phyloP scores from a whole-genome alignment of 2,888 invertebrate genomes.

The Dendrolimus pini region DNA sequence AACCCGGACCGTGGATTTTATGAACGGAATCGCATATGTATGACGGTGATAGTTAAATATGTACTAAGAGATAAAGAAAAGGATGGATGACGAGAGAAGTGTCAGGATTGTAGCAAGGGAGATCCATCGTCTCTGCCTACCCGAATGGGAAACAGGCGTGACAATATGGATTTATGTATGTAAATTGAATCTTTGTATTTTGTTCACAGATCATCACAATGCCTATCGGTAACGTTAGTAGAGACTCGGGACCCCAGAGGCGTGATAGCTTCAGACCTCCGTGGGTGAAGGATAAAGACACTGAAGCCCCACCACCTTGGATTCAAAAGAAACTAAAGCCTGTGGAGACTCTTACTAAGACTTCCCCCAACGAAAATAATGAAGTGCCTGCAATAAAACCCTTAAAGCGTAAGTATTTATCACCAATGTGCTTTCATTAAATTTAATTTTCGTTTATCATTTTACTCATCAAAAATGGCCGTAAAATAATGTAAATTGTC shows the following conservation, averaged over 20 bases:
- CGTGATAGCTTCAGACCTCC: conserved; percentile 84
- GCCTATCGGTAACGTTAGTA: conserved; percentile 70
- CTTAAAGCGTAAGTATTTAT: conserved; percentile 51
- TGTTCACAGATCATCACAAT: conserved; percentile 40
- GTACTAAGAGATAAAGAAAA: no score
- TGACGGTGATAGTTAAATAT: no score
- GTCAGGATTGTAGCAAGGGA: no score
- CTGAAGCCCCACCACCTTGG: conserved; percentile 79
- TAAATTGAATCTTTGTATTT: conserved; percentile 4
- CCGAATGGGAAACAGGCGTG: no score
- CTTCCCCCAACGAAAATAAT: conserved; percentile 27
- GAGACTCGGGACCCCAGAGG: conserved; percentile 65
- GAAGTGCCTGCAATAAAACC: conserved; percentile 31
- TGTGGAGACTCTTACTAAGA: conserved; percentile 40
- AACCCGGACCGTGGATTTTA: no score
- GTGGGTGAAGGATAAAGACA: conserved; percentile 83
- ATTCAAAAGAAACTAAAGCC: conserved; percentile 72
- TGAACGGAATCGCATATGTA: no score
- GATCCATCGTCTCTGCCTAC: no score
- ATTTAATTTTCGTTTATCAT: neutral
- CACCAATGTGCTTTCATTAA: neutral
- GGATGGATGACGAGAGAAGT: no score
- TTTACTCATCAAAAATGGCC: neutral
- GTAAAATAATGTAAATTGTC: neutral
- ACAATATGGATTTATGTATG: no score